Evolutionary conservation across 1,140 invertebrate genomes (phyloP), one percentile per base, ranked within the genome.

Genomic region (Carposina sasakii): DNA sequence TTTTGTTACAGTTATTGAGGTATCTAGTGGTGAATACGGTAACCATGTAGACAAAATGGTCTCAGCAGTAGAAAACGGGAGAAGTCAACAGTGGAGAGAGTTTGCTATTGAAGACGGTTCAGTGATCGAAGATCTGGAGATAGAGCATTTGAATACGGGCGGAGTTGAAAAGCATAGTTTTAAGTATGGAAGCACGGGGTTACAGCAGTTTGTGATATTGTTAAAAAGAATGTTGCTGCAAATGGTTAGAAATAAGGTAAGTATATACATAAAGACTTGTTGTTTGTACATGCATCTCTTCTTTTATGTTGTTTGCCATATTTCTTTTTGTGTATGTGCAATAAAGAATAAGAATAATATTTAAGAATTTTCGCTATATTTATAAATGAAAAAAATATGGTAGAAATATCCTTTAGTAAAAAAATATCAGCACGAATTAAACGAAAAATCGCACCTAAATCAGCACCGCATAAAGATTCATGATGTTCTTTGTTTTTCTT

Each of bases 1-100:
- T 48, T 21, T 12, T 26, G 20, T 87, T 86, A 15, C 60, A 93
- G 92, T 94, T 30, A 91, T 94, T 47, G 93, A 95, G 85, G 90
- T 93, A 8, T 90, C 91, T 0, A 90, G 89, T 48, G 89, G 90
- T 0, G 92, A 94, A 71, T 94, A 94, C 65, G 93, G 92, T 0
- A 78, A 87, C 17, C 86, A 88, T 52, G 71, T 89, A 1, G 89
- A 92, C 10, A 86, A 65, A 53, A 91, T 93, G 89, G 86, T 90
- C 1, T 65, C 82, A 1, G 82, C 86, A 1, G 85, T 92, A 0
- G 88, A 90, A 31, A 92, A 90, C 75, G 89, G 89, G 19, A 87
- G 76, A 62, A 86, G 75, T 34, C 81, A 79, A 37, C 78, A 60
- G 33, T 91, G 87, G 87, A 59, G 72, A 16, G 55, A 62, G 6